Evolutionary conservation across 2,888 invertebrate genomes (phyloP).

Genomic region (Timema podura): DNA sequence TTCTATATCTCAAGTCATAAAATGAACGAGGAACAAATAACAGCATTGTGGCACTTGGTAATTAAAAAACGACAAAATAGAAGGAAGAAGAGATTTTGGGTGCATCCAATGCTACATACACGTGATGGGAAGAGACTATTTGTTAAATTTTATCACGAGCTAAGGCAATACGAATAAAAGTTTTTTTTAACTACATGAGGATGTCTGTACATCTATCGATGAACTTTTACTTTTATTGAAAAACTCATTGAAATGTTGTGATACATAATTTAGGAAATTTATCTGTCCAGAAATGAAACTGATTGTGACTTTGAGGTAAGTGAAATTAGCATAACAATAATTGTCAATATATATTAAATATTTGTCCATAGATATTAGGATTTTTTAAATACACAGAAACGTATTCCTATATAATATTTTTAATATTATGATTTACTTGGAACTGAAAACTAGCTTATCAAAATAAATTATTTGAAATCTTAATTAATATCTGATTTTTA

Average conservation of each 20-base stretch:
- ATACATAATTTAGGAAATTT: constrained; percentile 2
- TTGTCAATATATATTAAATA: not conserved
- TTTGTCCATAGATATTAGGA: not conserved
- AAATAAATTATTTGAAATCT: not conserved
- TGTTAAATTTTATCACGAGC: too few species aligned
- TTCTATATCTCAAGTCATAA: too few species aligned
- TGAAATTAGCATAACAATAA: not conserved
- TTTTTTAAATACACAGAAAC: not conserved
- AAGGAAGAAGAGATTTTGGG: too few species aligned
- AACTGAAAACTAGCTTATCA: not conserved
- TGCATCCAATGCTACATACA: too few species aligned
- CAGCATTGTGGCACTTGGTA: too few species aligned
- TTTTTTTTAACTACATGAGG: too few species aligned
- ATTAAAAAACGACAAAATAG: too few species aligned
- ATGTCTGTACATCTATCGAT: too few species aligned
- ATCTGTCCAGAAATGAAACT: constrained; percentile 8
- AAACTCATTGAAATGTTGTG: constrained; percentile 7
- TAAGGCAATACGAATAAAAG: too few species aligned
- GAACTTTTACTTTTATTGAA: not conserved
- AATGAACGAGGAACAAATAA: too few species aligned
- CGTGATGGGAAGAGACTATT: too few species aligned
- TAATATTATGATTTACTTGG: not conserved
- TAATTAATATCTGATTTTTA: not conserved
- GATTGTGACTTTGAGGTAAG: constrained; percentile 1
- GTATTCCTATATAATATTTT: not conserved